Conservation (phyloP, 2,888 invertebrate species). For the Neria commutata region DNA sequence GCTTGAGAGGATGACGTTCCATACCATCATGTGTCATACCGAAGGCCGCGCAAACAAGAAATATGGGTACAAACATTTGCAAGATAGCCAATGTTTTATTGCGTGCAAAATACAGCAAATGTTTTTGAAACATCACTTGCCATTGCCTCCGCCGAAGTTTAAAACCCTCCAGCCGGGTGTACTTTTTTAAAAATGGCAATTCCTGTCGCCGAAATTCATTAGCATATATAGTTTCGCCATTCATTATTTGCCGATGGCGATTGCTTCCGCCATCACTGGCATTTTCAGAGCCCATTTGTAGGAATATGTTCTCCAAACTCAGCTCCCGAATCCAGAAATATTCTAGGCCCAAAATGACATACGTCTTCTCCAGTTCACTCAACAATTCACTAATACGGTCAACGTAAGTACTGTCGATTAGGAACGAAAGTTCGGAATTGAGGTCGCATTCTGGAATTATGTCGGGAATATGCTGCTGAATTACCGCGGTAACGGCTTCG, state of each 20-base stretch:
- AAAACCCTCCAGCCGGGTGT: background rate
- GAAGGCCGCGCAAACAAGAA: background rate
- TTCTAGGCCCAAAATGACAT: constrained; percentile 67
- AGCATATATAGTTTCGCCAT: background rate
- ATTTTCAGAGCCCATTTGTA: constrained; percentile 63
- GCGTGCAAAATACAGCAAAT: background rate
- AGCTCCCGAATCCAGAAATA: constrained; percentile 83
- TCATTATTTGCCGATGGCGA: background rate
- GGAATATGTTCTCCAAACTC: constrained; percentile 85
- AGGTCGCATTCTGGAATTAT: constrained; percentile 78
- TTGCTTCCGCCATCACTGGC: constrained; percentile 17
- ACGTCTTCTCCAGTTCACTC: constrained; percentile 68
- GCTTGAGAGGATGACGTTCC: constrained; percentile 5
- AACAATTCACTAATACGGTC: constrained; percentile 71
- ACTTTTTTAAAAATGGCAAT: background rate
- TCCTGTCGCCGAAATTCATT: background rate
- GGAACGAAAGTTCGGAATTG: constrained; percentile 79
- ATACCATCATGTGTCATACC: constrained; percentile 23
- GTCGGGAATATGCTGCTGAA: constrained; percentile 68
- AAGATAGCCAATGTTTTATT: background rate
- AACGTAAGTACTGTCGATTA: constrained; percentile 77
- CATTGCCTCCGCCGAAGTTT: constrained; percentile 65
- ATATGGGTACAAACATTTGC: background rate
- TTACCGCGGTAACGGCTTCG: constrained; percentile 71
- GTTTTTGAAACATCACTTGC: constrained; percentile 68